These are phyloP conservation scores for Xestia ashworthii DNA, from an alignment of 2,888 invertebrate species.

Conservation along the genomic window DNA sequence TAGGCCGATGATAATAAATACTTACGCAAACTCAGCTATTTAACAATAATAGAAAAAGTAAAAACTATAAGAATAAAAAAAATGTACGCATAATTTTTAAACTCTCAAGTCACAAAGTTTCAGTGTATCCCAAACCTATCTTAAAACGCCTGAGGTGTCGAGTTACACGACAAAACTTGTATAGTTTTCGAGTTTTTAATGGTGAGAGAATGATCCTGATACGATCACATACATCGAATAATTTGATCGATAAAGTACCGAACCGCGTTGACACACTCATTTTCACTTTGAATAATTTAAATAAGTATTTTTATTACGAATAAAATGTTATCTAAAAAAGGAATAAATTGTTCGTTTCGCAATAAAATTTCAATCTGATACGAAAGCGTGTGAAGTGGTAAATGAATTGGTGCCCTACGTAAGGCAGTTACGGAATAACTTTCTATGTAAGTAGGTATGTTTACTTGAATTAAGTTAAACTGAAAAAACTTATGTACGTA, in stretches of 20 bases:
- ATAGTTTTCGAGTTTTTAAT: conserved; percentile 82
- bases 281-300: conserved; percentile 60
- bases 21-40: too few relatives aligned
- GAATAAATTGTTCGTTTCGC: conserved; percentile 48
- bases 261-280: conserved; percentile 63
- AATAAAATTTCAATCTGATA: conserved; percentile 56
- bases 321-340: conserved; percentile 51
- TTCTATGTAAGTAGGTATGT: not conserved
- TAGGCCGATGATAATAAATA: not conserved
- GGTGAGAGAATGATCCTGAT: conserved; percentile 81
- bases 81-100: not conserved
- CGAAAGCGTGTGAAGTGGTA: conserved; percentile 54
- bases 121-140: conserved; percentile 66
- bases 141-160: conserved; percentile 76
- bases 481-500: too few relatives aligned
- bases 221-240: conserved; percentile 77
- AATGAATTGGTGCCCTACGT: conserved; percentile 18
- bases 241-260: conserved; percentile 76
- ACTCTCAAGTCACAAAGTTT: conserved; percentile 3
- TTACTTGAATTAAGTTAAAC: not conserved
- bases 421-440: not conserved
- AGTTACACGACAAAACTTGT: conserved; percentile 84
- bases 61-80: too few relatives aligned
- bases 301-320: conserved; percentile 64
- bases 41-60: too few relatives aligned